Percentiles rank a stretch among this genome's conserved stretches.
phyloP scores from a whole-genome alignment of 2,888 invertebrate genomes.

The Nymphalis c-album region DNA sequence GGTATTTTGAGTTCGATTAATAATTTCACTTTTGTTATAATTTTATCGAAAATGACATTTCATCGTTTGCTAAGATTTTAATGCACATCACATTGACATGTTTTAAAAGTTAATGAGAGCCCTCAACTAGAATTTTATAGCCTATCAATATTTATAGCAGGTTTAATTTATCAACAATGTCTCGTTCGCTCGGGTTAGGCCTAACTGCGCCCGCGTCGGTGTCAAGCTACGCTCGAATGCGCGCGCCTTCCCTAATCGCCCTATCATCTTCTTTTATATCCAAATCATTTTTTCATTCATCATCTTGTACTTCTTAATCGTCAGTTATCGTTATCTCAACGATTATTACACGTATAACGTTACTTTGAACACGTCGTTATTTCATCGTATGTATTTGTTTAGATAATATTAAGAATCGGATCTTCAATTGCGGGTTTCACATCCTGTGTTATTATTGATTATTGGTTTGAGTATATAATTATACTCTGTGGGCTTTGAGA shows the following conservation, averaged over 20 bases:
- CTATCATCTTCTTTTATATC: conserved; percentile 67
- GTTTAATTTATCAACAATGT: conserved; percentile 67
- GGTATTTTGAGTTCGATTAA: not conserved
- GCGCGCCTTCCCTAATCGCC: conserved; percentile 64
- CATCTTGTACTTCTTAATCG: conserved; percentile 69
- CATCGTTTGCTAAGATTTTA: conserved; percentile 11
- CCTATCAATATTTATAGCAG: conserved; percentile 54
- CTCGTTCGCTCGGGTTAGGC: conserved; percentile 69
- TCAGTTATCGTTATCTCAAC: conserved; percentile 69
- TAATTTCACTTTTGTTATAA: not conserved
- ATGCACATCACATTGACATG: conserved; percentile 27
- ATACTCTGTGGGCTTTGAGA: conserved; percentile 64
- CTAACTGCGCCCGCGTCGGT: conserved; percentile 66
- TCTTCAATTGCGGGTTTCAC: conserved; percentile 58
- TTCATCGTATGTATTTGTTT: conserved; percentile 70
- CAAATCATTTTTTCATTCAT: conserved; percentile 77
- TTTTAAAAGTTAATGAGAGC: conserved; percentile 30
- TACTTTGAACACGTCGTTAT: conserved; percentile 70
- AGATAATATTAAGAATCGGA: conserved; percentile 62
- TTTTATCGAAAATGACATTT: conserved; percentile 4
- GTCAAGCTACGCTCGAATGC: conserved; percentile 60
- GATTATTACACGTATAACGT: conserved; percentile 77
- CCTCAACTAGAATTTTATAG: conserved; percentile 53
- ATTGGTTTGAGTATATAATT: conserved; percentile 71
- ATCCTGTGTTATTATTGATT: conserved; percentile 72